A percentile compares a stretch with the other conserved stretches of the same genome.
Evolutionary conservation across 2,113 vertebrate species (phyloP).

Genomic region (human): GRCh38 chr22:17328001-17328500

Average conservation of each 20-base stretch:
- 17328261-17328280: background rate
- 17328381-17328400: background rate
- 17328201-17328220: background rate
- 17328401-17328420: background rate
- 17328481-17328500: background rate
- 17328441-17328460: background rate
- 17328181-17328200: background rate
- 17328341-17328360: background rate
- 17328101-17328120: background rate
- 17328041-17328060: background rate
- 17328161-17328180: background rate
- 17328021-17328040: too few relatives aligned
- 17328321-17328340: background rate
- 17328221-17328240: too few relatives aligned
- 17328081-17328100: background rate
- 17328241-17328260: too few relatives aligned
- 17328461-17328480: background rate
- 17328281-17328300: background rate
- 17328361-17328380: background rate
- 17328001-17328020: too few relatives aligned
- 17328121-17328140: background rate
- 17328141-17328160: background rate
- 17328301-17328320: background rate
- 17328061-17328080: background rate
- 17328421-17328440: background rate